Base-by-base conservation (phyloP, 1,140 invertebrate species). In the Pristionchus pacificus region DNA sequence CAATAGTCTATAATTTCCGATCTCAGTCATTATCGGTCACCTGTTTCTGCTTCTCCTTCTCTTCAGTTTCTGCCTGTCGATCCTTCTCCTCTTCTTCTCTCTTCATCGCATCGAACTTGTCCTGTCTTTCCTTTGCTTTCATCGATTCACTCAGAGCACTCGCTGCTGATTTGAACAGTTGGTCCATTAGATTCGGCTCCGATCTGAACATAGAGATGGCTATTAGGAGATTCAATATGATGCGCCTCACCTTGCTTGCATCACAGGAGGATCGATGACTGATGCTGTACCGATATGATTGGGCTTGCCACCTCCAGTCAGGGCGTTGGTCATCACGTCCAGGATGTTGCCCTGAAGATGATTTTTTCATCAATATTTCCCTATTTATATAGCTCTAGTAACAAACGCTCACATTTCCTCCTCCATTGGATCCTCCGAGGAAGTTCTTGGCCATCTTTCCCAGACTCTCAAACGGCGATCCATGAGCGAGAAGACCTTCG, bases 391-490 rank as follows among this genome's bases (percentile, higher is more conserved):
- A 29, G 29, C 24, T 59, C 62, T 32, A 65, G 14, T 14, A 27
- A 60, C 33, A 49, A 38, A 25, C 25, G 31, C 59, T 60, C 32
- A 60, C 64, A 28, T 68, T 55, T 67, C 59, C 64, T 55, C 58
- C 57, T 0, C 65, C 15, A 49, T 62, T 69, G 13, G 68, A 31
- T 55, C 58, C 60, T 60, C 79, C 70, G 38, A 83, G 68, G 2
- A 81, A 62, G 77, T 80, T 80, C 63, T 75, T 77, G 19, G 80
- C 79, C 29, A 80, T 60, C 31, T 73, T 76, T 38, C 79, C 68
- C 28, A 81, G 76, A 29, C 78, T 74, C 32, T 81, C 79, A 14
- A 81, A 29, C 19, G 79, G 67, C 14, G 76, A 68, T 28, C 79
- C 79, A n/a, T 70, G 61, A n/a, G 72, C n/a, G 25, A 74, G 25